Base-by-base conservation (phyloP, 2,888 invertebrate species). In the Amitus sp. region DNA sequence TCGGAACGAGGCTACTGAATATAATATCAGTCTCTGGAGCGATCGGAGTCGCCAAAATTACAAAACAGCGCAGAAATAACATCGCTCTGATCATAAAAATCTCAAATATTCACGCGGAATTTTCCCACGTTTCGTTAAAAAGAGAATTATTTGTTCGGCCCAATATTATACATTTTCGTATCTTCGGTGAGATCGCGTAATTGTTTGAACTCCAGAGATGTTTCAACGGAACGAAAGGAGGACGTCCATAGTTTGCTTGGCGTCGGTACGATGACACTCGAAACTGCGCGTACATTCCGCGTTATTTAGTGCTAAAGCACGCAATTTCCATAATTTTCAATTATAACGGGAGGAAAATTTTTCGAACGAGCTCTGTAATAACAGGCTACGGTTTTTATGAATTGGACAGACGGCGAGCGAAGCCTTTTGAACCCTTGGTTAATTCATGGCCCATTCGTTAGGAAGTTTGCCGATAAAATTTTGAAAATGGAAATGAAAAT, bases 401-500 rank as follows among this genome's bases (percentile, higher is more conserved):
- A 6, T 6, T n/a, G 12, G 2, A 23, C 4, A 23, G 23, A 5
- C 23, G 3, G 23, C 23, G 23, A 23, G n/a, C 33, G 9, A n/a
- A n/a, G 9, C 5, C 33, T 9, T 2, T 9, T 33, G 33, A 33
- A n/a, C n/a, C n/a, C n/a, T 12, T n/a, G 33, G 33, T 33, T 33
- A 33, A 33, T 33, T 39, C 39, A 39, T 39, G 17, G 18, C 15
- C 39, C 39, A 18, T 39, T 39, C 18, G 18, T 39, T 39, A 17
- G 3, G 17, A 17, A n/a, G 15, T 13, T 10, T 7, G 17, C 39
- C 17, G 39, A 18, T 39, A 39, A 39, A 39, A 39, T 39, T 15
- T 39, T 18, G 39, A 15, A 39, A 39, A 39, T 39, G 39, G 39
- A 18, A 39, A 39, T 39, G 39, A 39, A 39, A 39, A 39, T 39